These are phyloP conservation scores for Venustaconcha ellipsiformis DNA, from an alignment of 1,140 invertebrate genomes.

Conservation along the genomic window DNA sequence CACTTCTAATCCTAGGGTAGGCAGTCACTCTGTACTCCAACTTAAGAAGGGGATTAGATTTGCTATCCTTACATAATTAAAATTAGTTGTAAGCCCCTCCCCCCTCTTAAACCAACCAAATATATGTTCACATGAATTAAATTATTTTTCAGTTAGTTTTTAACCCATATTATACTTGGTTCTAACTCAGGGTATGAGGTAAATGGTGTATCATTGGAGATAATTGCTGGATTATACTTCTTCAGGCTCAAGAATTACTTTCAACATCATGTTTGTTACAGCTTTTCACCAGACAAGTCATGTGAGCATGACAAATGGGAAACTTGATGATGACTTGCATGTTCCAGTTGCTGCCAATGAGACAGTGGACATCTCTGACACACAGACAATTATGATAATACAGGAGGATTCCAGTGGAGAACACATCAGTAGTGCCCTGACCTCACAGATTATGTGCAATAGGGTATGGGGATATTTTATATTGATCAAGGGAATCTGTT, in stretches of 20 bases:
- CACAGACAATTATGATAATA: conserved; percentile 66
- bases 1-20: too few relatives aligned
- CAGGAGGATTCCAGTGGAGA: conserved; percentile 46
- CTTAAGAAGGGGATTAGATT: too few relatives aligned
- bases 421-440: too few relatives aligned
- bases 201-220: not conserved
- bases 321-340: conserved; percentile 34
- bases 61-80: too few relatives aligned
- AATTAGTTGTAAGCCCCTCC: not conserved
- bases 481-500: too few relatives aligned
- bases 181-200: not conserved
- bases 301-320: conserved; percentile 41
- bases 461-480: too few relatives aligned
- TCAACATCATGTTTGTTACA: too few relatives aligned
- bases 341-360: conserved; percentile 63
- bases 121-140: not conserved
- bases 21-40: too few relatives aligned
- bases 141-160: conserved; percentile 6
- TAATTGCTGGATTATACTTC: not conserved
- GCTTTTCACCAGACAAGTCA: conserved; percentile 4
- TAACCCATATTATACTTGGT: conserved; percentile 4
- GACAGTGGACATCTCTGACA: conserved; percentile 54
- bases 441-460: too few relatives aligned
- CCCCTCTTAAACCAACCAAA: too few relatives aligned
- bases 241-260: conserved; percentile 20